phyloP scores from a whole-genome alignment of 2,797 vertebrate species.

The Lateolabrax maculatus region DNA sequence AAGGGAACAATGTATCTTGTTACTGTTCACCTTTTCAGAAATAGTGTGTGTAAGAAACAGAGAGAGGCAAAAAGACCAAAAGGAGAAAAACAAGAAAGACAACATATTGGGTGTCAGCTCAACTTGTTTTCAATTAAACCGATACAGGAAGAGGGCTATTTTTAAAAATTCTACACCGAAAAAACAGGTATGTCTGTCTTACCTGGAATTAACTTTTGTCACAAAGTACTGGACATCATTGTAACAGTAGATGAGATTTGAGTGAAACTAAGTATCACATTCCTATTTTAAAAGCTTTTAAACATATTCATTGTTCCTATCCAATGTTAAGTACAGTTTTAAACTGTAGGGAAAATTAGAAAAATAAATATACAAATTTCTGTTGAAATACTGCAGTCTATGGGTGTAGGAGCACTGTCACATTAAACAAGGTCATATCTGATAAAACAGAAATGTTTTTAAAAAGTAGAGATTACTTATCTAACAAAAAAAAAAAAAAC shows the following conservation, averaged over 20 bases:
- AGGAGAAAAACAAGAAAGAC: conserved; percentile 27
- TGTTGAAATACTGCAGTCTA: background rate
- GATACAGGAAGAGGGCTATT: conserved; percentile 23
- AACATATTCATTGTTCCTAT: background rate
- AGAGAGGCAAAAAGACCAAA: conserved; percentile 38
- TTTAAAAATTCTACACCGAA: conserved; percentile 33
- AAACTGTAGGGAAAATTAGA: background rate
- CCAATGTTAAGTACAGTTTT: background rate
- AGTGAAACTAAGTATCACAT: background rate
- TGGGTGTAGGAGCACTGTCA: background rate
- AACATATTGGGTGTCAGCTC: conserved; percentile 46
- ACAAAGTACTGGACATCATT: background rate
- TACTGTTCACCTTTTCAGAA: conserved; percentile 74
- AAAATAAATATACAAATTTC: background rate
- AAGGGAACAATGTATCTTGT: conserved; percentile 70
- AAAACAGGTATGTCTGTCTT: conserved; percentile 3
- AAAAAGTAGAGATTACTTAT: background rate
- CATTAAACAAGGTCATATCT: background rate
- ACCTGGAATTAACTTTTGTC: conserved; percentile 25
- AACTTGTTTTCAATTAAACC: conserved; percentile 69
- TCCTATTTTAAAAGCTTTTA: background rate
- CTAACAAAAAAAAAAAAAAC: background rate
- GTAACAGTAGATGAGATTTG: background rate
- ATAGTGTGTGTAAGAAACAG: conserved; percentile 40
- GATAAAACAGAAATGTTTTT: background rate